These are phyloP conservation scores for Urocitellus parryii DNA, from an alignment of 2,113 vertebrate species.

Conservation along the genomic window DNA sequence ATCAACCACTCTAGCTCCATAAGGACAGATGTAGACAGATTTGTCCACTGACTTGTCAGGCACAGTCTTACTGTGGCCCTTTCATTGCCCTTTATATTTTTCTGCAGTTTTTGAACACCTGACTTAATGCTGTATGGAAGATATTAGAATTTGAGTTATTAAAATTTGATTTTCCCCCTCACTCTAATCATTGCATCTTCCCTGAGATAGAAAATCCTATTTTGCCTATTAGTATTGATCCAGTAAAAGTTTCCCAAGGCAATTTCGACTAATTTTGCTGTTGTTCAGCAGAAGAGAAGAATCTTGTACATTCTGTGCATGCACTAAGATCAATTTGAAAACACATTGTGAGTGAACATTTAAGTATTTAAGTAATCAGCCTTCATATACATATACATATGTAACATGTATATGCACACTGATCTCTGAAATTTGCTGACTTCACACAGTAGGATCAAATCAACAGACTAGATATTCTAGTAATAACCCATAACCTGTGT, in stretches of 20 bases:
- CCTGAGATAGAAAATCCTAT: slow-evolving; percentile 49
- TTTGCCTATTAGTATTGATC: slow-evolving; percentile 58
- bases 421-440: slow-evolving; percentile 56
- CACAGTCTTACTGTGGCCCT: neutral
- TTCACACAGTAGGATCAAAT: slow-evolving; percentile 56
- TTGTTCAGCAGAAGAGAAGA: slow-evolving; percentile 53
- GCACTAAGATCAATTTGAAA: slow-evolving; percentile 48
- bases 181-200: slow-evolving; percentile 42
- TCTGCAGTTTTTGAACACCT: slow-evolving; percentile 39
- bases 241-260: slow-evolving; percentile 61
- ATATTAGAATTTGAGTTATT: slow-evolving; percentile 58
- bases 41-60: neutral
- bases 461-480: slow-evolving; percentile 4
- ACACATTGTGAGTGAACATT: slow-evolving; percentile 1
- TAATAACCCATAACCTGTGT: neutral
- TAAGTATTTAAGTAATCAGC: slow-evolving; percentile 65
- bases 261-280: slow-evolving; percentile 59
- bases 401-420: slow-evolving; percentile 64
- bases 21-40: neutral
- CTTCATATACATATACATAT: slow-evolving; percentile 58
- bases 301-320: slow-evolving; percentile 53
- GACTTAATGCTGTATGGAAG: slow-evolving; percentile 51
- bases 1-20: neutral
- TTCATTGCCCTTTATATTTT: neutral
- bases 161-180: neutral